Conservation (phyloP, 2,888 invertebrate genomes). For the Phengaris arion region DNA sequence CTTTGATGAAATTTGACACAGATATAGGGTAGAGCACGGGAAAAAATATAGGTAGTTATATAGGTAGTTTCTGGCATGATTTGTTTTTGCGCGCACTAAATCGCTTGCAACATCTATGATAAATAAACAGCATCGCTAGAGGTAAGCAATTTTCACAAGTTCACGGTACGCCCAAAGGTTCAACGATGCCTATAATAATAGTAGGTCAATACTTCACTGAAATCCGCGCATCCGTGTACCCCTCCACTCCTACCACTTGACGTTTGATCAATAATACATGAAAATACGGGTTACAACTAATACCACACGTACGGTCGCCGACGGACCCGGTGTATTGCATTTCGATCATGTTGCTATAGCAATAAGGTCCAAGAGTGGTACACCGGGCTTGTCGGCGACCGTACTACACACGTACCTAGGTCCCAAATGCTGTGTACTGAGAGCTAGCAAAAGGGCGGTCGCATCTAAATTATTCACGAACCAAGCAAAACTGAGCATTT, state of each 20-base stretch:
- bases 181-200: conserved; percentile 23
- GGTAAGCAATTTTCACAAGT: not conserved
- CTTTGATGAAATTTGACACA: too few relatives aligned
- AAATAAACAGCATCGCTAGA: not conserved
- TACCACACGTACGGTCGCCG: too few relatives aligned
- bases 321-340: too few relatives aligned
- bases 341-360: too few relatives aligned
- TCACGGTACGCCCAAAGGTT: not conserved
- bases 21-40: too few relatives aligned
- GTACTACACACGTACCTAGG: conserved; percentile 28
- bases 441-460: conserved; percentile 66
- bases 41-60: too few relatives aligned
- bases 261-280: conserved; percentile 32
- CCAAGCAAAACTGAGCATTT: conserved; percentile 67
- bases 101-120: not conserved
- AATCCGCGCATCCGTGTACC: not conserved
- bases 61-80: too few relatives aligned
- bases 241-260: conserved; percentile 27
- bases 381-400: too few relatives aligned
- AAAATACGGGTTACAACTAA: conserved; percentile 15
- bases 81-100: too few relatives aligned
- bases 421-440: conserved; percentile 39
- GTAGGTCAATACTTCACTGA: conserved; percentile 28
- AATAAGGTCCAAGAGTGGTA: too few relatives aligned
- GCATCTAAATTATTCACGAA: conserved; percentile 69